Evolutionary conservation across 2,797 vertebrate genomes (phyloP), one percentile per base, ranked within the genome.

Genomic region (Dipus sagitta): DNA sequence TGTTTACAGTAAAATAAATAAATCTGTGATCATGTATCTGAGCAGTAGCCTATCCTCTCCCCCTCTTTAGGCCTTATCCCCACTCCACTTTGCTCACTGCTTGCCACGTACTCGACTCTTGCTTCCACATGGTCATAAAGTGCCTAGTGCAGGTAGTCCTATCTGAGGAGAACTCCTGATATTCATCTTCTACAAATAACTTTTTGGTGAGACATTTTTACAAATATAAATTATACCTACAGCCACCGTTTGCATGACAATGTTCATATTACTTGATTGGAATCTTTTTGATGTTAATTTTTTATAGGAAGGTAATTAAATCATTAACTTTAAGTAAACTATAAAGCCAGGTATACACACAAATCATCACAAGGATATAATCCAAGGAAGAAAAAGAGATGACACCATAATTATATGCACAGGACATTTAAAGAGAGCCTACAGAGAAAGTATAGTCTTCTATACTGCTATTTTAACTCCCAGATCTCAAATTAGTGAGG

Each of bases 211-310:
- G 15, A 80, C 3, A 86, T 82, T 87, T 90, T 78, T 14, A 71
- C n/a, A 79, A 86, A 54, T 23, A 75, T 2, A 79, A 79, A 78
- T 85, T 93, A 58, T 68, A 30, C 28, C 8, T 88, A 76, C 3
- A 21, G 47, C 28, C 18, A 2, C 11, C 85, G 8, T 67, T 93
- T 94, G n/a, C 8, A 52, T 58, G 47, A 32, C 21, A 77, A 0
- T 82, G 23, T 23, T 77, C 62, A 87, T 34, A 87, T 64, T 12
- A 58, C 30, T 94, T 90, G 24, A 64, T 23, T 90, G n/a, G 62
- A 76, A 91, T 81, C 10, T 3, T 65, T 87, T 64, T 87, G n/a
- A 83, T 78, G 9, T 70, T 87, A 81, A 65, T 72, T 30, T 94
- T 86, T 85, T 76, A 83, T 26, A 87, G 1, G 15, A 89, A 86